A percentile compares a stretch with the other conserved stretches of the same genome.
Evolutionary conservation across 2,113 vertebrate genomes (phyloP).

Genomic region (Cebus imitator): DNA sequence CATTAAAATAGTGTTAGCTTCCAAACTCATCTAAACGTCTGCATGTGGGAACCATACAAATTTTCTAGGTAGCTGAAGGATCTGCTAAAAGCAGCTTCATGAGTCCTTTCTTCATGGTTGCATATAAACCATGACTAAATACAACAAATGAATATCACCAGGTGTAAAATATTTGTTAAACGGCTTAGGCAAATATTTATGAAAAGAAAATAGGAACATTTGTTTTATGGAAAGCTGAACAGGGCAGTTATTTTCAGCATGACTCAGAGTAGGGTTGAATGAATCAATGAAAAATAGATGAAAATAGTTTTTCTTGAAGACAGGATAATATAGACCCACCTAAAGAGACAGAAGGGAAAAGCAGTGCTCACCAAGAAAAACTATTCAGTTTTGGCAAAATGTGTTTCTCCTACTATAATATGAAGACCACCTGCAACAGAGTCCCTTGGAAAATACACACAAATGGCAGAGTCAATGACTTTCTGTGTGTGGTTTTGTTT

Average conservation of each 20-base stretch:
- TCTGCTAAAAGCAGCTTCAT: slow-evolving; percentile 25
- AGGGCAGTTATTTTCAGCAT: neutral
- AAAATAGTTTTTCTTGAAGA: neutral
- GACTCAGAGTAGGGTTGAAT: neutral
- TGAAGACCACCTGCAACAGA: neutral
- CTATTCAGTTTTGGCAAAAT: neutral
- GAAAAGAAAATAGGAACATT: neutral
- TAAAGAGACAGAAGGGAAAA: neutral
- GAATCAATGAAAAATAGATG: neutral
- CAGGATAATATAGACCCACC: neutral
- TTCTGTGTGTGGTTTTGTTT: neutral
- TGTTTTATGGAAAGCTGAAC: neutral
- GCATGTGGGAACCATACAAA: neutral
- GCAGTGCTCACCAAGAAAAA: neutral
- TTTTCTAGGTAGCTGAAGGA: slow-evolving; percentile 29
- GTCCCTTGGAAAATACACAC: neutral
- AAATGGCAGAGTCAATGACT: neutral
- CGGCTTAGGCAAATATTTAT: neutral
- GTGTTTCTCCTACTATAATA: neutral
- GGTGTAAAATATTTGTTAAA: neutral
- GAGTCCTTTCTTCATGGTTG: neutral
- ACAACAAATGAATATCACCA: neutral
- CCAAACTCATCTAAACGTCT: neutral
- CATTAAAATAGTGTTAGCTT: neutral
- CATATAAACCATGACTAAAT: slow-evolving; percentile 9